Evolutionary conservation across 2,888 invertebrate genomes (phyloP).

Genomic region (Agonopterix subpropinquella): DNA sequence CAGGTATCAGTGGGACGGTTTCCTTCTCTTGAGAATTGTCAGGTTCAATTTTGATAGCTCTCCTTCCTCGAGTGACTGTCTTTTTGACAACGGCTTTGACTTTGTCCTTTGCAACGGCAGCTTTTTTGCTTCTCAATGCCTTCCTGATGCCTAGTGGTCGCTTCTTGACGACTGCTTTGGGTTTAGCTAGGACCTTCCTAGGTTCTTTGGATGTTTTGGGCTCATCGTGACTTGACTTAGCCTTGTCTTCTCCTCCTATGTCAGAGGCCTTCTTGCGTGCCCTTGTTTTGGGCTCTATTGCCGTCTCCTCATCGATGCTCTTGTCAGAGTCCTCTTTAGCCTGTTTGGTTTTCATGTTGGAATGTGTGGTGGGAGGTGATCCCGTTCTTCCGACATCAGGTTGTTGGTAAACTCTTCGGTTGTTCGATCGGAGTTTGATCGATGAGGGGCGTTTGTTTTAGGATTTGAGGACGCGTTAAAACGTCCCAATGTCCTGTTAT

Average conservation of each 20-base stretch:
- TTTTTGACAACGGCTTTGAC: slow-evolving; percentile 53
- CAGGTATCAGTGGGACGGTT: slow-evolving; percentile 53
- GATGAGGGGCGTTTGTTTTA: slow-evolving; percentile 12
- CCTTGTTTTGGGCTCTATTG: slow-evolving; percentile 65
- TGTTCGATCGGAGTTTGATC: slow-evolving; percentile 32
- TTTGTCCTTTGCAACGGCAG: slow-evolving; percentile 47
- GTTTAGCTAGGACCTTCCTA: slow-evolving; percentile 52
- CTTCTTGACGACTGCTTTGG: slow-evolving; percentile 60
- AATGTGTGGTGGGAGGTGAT: slow-evolving; percentile 62
- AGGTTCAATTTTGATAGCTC: slow-evolving; percentile 44
- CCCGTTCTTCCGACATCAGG: slow-evolving; percentile 71
- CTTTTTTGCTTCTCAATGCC: slow-evolving; percentile 60
- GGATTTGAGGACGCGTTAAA: too few species aligned
- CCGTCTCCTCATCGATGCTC: slow-evolving; percentile 58
- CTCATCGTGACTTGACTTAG: slow-evolving; percentile 54
- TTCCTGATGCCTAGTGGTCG: slow-evolving; percentile 65
- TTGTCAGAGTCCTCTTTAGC: slow-evolving; percentile 62
- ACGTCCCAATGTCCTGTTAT: too few species aligned
- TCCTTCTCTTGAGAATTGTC: slow-evolving; percentile 54
- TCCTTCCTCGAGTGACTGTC: slow-evolving; percentile 46
- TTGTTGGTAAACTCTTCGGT: slow-evolving; percentile 34
- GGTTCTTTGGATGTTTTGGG: slow-evolving; percentile 63
- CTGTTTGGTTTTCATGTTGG: slow-evolving; percentile 74
- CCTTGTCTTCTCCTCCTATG: slow-evolving; percentile 52
- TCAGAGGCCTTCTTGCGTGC: slow-evolving; percentile 68